Base-by-base conservation (phyloP, 2,113 vertebrate genomes). In the Oenanthe oenanthe region DNA sequence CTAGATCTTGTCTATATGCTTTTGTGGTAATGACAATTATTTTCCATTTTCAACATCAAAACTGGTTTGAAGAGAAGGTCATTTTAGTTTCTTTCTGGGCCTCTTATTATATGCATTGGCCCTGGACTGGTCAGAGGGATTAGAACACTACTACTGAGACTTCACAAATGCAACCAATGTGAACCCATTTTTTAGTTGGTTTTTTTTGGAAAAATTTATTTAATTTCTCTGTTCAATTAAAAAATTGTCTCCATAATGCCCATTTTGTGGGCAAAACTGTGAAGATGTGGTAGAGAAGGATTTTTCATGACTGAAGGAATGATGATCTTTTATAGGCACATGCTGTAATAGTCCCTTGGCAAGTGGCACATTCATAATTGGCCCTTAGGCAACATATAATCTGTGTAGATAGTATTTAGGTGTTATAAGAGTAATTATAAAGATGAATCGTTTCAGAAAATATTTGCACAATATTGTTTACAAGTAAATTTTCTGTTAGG, bases 341-440 rank as follows among this genome's bases (percentile, higher is more conserved):
- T 85, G 40, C 60, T 90, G 28, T 53, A 72, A 74, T 79, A 92
- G 63, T 89, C 85, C 70, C 51, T 85, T 57, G 9, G 51, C 71
- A 91, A 73, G 51, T 91, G 96, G 92, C 90, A 67, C 71, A 75
- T 82, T 96, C 56, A 9, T 85, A 68, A 75, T 57, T 95, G 77
- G 70, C 75, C 95, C 76, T 96, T 96, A 87, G 74, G 63, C 72
- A 96, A 48, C 40, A 79, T 56, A 61, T 89, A 93, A 85, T 92
- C 89, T 66, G 61, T 89, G 48, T 47, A 93, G 92, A 73, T 88
- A 68, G 50, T 86, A 83, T 94, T 90, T 62, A 84, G 92, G 36
- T 89, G 54, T 87, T 78, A 36, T 45, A 79, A 15, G 32, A 91
- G 28, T 76, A 88, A 95, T 83, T 28, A 47, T 60, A 48, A 82